Percentiles rank a stretch among this genome's conserved stretches.
phyloP scores from a whole-genome alignment of 2,888 invertebrate species.

The Cyclophora albipunctata region DNA sequence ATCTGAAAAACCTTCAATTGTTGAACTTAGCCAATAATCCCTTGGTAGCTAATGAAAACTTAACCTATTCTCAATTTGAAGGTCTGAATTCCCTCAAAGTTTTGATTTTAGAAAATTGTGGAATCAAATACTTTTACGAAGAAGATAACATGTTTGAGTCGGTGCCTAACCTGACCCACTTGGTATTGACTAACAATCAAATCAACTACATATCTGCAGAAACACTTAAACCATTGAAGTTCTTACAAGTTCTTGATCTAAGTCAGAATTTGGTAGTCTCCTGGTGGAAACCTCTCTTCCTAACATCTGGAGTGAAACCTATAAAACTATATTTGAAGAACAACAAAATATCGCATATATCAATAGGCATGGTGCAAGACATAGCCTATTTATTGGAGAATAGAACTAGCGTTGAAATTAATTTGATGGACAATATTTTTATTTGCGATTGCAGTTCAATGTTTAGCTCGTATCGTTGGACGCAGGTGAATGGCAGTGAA shows the following conservation, averaged over 20 bases:
- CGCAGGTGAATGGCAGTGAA: conserved; percentile 49
- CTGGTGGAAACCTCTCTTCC: conserved; percentile 71
- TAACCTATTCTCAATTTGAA: conserved; percentile 55
- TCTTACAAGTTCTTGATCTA: conserved; percentile 63
- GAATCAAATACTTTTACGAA: conserved; percentile 53
- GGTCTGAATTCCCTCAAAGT: conserved; percentile 66
- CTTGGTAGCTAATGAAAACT: conserved; percentile 52
- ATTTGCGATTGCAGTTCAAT: conserved; percentile 71
- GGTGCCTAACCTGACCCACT: conserved; percentile 64
- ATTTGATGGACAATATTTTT: conserved; percentile 71
- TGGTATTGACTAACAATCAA: conserved; percentile 67
- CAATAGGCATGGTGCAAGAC: conserved; percentile 74
- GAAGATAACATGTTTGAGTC: conserved; percentile 67
- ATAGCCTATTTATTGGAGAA: conserved; percentile 58
- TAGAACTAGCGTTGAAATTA: conserved; percentile 42
- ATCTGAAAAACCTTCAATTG: conserved; percentile 54
- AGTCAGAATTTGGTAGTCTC: conserved; percentile 67
- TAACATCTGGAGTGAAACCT: conserved; percentile 55
- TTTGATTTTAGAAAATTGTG: conserved; percentile 67
- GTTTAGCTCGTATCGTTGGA: conserved; percentile 57
- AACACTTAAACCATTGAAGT: conserved; percentile 55
- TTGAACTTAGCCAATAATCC: conserved; percentile 74
- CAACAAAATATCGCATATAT: conserved; percentile 74
- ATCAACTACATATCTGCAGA: conserved; percentile 55
- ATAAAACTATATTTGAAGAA: conserved; percentile 53